phyloP scores from a whole-genome alignment of 2,113 vertebrate species.

The Coptodon rendalli region DNA sequence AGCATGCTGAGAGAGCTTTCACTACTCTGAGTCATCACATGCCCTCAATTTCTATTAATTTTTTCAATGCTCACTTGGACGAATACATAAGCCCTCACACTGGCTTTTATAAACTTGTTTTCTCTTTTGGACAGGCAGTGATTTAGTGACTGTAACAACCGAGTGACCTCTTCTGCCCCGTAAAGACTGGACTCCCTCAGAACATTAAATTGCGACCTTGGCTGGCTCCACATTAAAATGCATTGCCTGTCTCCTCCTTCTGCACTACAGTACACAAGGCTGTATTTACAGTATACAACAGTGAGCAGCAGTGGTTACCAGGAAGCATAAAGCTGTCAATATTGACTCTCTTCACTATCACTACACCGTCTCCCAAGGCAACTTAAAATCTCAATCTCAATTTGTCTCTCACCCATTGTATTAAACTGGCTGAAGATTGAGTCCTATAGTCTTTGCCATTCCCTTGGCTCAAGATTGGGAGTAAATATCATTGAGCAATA shows the following conservation, averaged over 20 bases:
- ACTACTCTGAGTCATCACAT: conserved; percentile 8
- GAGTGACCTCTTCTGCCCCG: conserved; percentile 28
- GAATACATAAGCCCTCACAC: background rate
- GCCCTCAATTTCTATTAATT: background rate
- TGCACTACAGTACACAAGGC: background rate
- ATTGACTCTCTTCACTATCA: conserved; percentile 8
- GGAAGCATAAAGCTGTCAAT: conserved; percentile 41
- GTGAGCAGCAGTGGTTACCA: conserved; percentile 35
- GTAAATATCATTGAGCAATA: background rate
- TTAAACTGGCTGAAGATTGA: conserved; percentile 21
- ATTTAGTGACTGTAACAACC: conserved; percentile 20
- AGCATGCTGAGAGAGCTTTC: background rate
- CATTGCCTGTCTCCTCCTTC: conserved; percentile 3
- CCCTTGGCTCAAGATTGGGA: background rate
- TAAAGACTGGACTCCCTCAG: conserved; percentile 27
- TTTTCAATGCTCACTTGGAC: background rate
- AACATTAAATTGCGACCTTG: conserved; percentile 49
- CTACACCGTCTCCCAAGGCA: conserved; percentile 34
- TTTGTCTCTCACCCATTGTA: conserved; percentile 20
- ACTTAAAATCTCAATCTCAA: conserved; percentile 31
- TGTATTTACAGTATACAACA: conserved; percentile 37
- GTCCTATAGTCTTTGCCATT: conserved; percentile 26
- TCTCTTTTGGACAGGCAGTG: background rate
- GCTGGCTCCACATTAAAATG: conserved; percentile 46
- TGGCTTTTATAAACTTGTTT: conserved; percentile 25